Evolutionary conservation across 2,797 vertebrate genomes (phyloP).

Genomic region (Melopsittacus undulatus): DNA sequence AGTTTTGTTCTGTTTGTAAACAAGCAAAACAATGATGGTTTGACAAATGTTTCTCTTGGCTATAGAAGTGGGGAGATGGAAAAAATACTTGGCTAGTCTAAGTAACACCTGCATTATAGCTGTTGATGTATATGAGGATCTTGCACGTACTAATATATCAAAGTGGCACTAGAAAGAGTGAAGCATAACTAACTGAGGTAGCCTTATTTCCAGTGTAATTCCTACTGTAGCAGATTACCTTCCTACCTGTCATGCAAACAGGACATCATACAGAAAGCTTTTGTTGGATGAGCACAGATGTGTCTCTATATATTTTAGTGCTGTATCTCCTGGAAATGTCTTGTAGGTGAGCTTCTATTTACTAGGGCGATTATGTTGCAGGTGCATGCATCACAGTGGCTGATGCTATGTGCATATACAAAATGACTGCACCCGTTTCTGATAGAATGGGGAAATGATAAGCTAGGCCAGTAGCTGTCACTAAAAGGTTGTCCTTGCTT

Average conservation of each 20-base stretch:
- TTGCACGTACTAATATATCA: not conserved
- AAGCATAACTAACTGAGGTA: not conserved
- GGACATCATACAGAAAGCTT: not conserved
- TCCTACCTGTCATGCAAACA: not conserved
- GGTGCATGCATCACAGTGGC: not conserved
- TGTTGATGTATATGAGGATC: not conserved
- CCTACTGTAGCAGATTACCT: not conserved
- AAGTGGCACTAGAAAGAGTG: not conserved
- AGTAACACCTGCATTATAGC: not conserved
- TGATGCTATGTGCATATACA: not conserved
- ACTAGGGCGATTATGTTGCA: not conserved
- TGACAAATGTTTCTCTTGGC: constrained; percentile 25
- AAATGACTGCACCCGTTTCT: not conserved
- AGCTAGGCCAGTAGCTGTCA: not conserved
- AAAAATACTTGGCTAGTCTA: not conserved
- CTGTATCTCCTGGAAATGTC: not conserved
- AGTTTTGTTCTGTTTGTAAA: not conserved
- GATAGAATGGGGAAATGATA: not conserved
- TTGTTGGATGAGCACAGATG: not conserved
- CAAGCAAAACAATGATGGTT: not conserved
- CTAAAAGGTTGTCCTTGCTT: not conserved
- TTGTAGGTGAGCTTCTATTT: not conserved
- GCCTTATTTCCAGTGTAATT: constrained; percentile 5
- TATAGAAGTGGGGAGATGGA: not conserved
- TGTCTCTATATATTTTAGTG: not conserved